Conservation (phyloP, 2,797 vertebrate genomes). For the Onychomys arenicola region DNA sequence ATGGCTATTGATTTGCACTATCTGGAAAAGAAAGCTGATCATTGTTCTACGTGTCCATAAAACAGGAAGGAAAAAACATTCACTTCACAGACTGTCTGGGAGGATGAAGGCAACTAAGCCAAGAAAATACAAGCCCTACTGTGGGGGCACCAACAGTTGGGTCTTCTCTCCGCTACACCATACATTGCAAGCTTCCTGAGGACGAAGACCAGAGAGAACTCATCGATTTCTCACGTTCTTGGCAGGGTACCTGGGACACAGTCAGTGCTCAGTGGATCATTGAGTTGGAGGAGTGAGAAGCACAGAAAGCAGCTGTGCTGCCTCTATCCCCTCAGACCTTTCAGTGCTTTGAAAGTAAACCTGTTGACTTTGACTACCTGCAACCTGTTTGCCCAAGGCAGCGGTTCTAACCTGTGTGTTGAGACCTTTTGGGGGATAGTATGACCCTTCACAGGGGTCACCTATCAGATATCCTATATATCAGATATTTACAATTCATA, state of each 20-base stretch:
- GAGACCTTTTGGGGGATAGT: no score
- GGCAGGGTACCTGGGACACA: neutral
- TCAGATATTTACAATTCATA: neutral
- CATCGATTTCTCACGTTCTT: neutral
- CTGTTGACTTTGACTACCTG: neutral
- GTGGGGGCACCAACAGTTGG: neutral
- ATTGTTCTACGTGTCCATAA: neutral
- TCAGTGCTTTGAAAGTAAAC: neutral
- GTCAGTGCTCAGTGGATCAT: neutral
- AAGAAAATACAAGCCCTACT: neutral
- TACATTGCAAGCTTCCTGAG: neutral
- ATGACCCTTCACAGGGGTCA: neutral
- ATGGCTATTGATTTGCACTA: no score
- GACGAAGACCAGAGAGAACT: neutral
- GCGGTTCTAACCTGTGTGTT: neutral
- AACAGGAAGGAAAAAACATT: neutral
- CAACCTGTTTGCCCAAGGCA: neutral
- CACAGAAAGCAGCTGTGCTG: neutral
- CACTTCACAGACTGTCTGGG: neutral
- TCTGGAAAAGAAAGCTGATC: constrained; percentile 22
- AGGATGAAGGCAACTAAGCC: neutral
- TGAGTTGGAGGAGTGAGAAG: neutral
- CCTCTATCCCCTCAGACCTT: neutral
- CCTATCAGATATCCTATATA: neutral
- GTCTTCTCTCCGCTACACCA: neutral